Base-by-base conservation (phyloP, 2,888 invertebrate genomes). In the Aphodius sticticus region DNA sequence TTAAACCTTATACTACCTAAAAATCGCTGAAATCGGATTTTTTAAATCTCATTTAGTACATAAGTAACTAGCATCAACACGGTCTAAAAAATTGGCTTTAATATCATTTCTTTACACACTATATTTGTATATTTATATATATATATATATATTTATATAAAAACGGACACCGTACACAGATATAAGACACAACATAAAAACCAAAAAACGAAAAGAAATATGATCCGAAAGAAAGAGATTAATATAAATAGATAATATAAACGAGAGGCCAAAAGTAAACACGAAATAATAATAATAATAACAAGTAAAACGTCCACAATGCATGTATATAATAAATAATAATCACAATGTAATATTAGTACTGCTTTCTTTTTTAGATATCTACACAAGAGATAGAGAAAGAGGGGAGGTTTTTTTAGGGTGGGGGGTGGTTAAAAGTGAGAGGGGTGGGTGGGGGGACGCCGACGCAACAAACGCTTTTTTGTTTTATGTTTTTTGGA, bases 41-140 rank as follows among this genome's bases (percentile, higher is more conserved):
- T 69, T 35, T 69, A 76, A 69, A 38, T 76, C 26, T 69, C 12
- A 76, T 36, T 36, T 36, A 26, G 26, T 26, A 26, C 26, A 26
- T 26, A 74, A 16, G 69, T 76, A 76, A 76, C 76, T 76, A 76
- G 76, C 76, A 76, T 76, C 76, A 76, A 76, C 76, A 76, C 53
- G 53, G 12, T 53, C 53, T 53, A 53, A 12, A 53, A 53, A 53
- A 53, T 53, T 53, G 53, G 53, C 53, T 53, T 53, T 53, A 53
- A 53, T 53, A 53, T 53, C 53, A 53, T 53, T 53, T 53, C 12
- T 53, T 12, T 53, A 9, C 12, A 53, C 53, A 53, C 53, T 53
- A 7, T 53, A 53, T 53, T 9, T 53, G 7, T 53, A 12, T 53
- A 53, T 53, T 9, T 53, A 9, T 12, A 53, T 53, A 53, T 53